Evolutionary conservation across 2,113 vertebrate species (phyloP), one percentile per base, ranked within the genome.

Genomic region (Garra rufa): DNA sequence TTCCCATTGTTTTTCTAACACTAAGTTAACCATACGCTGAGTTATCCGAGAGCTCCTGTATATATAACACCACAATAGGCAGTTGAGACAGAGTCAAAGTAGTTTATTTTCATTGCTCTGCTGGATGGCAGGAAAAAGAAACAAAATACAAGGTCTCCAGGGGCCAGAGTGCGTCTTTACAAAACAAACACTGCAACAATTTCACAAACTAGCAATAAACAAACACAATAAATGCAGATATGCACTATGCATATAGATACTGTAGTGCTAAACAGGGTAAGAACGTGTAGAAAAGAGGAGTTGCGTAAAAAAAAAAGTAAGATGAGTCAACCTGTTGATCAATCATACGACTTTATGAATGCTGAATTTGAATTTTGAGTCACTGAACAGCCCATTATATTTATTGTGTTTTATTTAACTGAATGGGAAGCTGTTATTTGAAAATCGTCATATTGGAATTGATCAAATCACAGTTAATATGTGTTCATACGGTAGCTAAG

Each of bases 41-140:
- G 65, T 34, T 17, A 69, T 69, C 17, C 30, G 8, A 69, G 15
- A 2, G 15, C 73, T 75, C 73, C 73, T 75, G 73, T 75, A 9
- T 75, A 75, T 46, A 44, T 46, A 80, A n/a, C 24, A 30, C 59
- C 57, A 80, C 77, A 80, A 80, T 80, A 80, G 59, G n/a, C 77
- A 63, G 24, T 65, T 80, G 28, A 80, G 57, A 50, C 67, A 0
- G 15, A 75, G 73, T 65, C 77, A 63, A 46, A 46, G 57, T 65
- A 21, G 41, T 80, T 44, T 80, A 80, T 80, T 26, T 59, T 75
- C 24, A 19, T 30, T 75, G 48, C 43, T 75, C 46, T 30, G 46
- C 26, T 50, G 73, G 15, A 26, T 75, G 46, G 44, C 73, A 50
- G 26, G 11, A 61, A 78, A 78, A 59, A 61, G 30, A 59, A 78